Evolutionary conservation across 2,797 vertebrate species (phyloP).

Genomic region (Pseudochromis fuscus): DNA sequence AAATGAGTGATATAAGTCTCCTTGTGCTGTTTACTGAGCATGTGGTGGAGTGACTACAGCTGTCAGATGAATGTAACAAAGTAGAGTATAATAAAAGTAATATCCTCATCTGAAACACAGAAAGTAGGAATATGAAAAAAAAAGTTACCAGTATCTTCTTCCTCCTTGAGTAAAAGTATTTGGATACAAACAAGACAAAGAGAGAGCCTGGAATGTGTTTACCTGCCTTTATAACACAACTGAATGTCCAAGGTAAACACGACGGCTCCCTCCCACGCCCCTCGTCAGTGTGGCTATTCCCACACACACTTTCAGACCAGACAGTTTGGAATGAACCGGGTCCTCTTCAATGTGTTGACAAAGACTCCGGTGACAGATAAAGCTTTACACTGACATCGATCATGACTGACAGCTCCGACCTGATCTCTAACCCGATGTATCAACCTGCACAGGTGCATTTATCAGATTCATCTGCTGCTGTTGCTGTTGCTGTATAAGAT

Average conservation of each 20-base stretch:
- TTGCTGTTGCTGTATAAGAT: too few species aligned
- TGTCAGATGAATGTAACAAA: not conserved
- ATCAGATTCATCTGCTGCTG: constrained; percentile 7
- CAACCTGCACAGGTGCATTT: constrained; percentile 46
- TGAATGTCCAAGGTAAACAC: constrained; percentile 55
- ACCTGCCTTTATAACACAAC: constrained; percentile 49
- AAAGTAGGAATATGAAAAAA: not conserved
- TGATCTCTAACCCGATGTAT: constrained; percentile 50
- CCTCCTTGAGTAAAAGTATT: not conserved
- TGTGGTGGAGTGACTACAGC: not conserved
- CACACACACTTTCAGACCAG: constrained; percentile 38
- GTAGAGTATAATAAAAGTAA: not conserved
- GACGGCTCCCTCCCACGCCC: constrained; percentile 38
- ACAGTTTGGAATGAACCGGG: constrained; percentile 60
- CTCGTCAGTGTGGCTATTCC: constrained; percentile 7
- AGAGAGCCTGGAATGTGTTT: constrained; percentile 65
- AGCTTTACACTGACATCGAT: constrained; percentile 53
- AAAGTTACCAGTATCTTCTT: accelerated
- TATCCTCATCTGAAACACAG: not conserved
- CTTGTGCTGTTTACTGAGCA: too few species aligned
- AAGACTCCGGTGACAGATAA: constrained; percentile 65
- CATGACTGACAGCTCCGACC: constrained; percentile 53
- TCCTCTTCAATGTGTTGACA: constrained; percentile 57
- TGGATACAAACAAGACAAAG: not conserved
- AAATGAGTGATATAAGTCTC: too few species aligned